Percentiles rank a stretch among this genome's conserved stretches.
These are phyloP conservation scores for Dolomedes plantarius DNA, from an alignment of 2,888 invertebrate species.

Conservation along the genomic window DNA sequence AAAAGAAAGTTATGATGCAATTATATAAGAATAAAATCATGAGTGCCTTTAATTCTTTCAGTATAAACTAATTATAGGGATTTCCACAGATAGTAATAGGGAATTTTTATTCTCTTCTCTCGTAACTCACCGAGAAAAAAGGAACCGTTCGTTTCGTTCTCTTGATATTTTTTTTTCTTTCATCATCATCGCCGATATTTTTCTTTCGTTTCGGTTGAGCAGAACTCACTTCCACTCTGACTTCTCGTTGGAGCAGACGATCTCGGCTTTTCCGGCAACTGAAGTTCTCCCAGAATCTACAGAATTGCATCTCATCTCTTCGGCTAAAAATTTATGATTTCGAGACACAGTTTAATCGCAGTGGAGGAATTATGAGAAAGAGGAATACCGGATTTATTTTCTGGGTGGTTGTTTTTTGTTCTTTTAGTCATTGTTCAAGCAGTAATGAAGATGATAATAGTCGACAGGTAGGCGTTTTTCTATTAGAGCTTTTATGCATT, in stretches of 20 bases:
- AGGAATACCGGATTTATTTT: not conserved
- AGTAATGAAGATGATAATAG: not conserved
- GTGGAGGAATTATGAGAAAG: conserved; percentile 1
- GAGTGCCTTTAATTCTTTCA: not conserved
- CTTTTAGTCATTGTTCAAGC: not conserved
- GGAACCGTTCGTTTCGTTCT: conserved; percentile 3
- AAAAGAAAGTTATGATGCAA: not conserved
- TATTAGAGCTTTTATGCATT: no score
- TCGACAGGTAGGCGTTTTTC: not conserved
- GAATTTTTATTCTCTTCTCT: conserved; percentile 15
- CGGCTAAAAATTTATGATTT: not conserved
- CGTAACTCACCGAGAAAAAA: conserved; percentile 20
- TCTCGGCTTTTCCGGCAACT: not conserved
- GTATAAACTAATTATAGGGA: conserved; percentile 30
- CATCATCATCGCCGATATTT: conserved; percentile 32
- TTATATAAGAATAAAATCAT: not conserved
- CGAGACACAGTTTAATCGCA: not conserved
- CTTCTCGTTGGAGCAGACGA: conserved; percentile 48
- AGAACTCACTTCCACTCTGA: conserved; percentile 56
- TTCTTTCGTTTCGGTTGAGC: conserved; percentile 38
- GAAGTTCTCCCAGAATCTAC: not conserved
- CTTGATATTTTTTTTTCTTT: conserved; percentile 34
- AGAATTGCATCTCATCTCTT: not conserved
- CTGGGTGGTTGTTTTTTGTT: not conserved
- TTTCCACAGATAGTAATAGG: conserved; percentile 20